A percentile compares a stretch with the other conserved stretches of the same genome.
These are phyloP conservation scores for Paguma larvata DNA, from an alignment of 2,797 vertebrate species.

Conservation along the genomic window DNA sequence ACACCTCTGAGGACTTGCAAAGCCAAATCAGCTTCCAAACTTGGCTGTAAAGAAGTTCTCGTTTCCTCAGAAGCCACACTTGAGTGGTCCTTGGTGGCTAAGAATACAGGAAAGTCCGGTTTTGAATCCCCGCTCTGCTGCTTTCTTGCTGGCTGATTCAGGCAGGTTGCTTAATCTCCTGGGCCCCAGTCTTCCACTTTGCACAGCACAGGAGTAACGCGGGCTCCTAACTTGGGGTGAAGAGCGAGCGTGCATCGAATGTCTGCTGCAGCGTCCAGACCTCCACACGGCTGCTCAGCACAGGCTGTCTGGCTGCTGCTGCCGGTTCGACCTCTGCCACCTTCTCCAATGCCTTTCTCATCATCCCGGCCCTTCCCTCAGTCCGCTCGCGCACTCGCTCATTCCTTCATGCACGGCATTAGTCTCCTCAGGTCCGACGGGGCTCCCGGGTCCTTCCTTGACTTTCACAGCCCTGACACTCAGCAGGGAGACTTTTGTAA, in stretches of 20 bases:
- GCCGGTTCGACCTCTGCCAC: background rate
- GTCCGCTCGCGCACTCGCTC: background rate
- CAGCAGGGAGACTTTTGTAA: background rate
- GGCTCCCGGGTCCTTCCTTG: background rate
- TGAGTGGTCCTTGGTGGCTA: background rate
- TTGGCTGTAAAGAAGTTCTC: constrained; percentile 21
- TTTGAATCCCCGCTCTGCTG: background rate
- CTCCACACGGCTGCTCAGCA: background rate
- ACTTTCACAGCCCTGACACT: background rate
- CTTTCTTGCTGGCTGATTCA: background rate
- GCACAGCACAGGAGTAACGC: background rate
- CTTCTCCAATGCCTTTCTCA: background rate
- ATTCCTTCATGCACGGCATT: too few relatives aligned
- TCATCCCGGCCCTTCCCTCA: background rate
- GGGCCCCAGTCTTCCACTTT: background rate
- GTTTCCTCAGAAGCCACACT: background rate
- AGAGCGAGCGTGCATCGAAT: background rate
- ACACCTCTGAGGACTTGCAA: background rate
- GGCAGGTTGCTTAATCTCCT: background rate
- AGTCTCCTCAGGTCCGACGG: background rate
- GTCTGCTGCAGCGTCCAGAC: background rate
- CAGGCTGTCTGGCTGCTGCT: background rate
- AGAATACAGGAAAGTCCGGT: background rate
- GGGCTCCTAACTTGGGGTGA: background rate
- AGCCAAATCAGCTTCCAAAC: background rate